Base-by-base conservation (phyloP, 1,140 invertebrate species). In the Drosophila burlai region DNA sequence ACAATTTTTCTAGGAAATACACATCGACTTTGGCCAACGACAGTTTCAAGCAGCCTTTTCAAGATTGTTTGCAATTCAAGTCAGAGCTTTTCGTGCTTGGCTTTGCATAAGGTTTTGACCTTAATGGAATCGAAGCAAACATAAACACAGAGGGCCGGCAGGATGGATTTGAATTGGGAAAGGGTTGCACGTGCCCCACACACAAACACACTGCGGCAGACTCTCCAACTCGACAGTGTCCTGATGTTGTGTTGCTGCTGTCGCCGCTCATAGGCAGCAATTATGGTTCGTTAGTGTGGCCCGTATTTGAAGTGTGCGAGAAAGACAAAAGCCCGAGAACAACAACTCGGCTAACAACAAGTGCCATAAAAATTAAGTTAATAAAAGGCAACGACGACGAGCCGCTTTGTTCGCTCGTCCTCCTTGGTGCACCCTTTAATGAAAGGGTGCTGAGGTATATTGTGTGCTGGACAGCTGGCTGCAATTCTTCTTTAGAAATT, bases 291-390 rank as follows among this genome's bases (percentile, higher is more conserved):
- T 89, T 89, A 89, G 85, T 90, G 85, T 78, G 81, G 75, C 83
- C 65, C 85, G 60, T 81, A 89, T 89, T 89, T 90, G 85, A 89
- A 89, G 85, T 89, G 86, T 90, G 71, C 64, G 54, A 61, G 77
- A 69, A 69, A 67, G 79, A 89, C 81, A 90, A 91, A 71, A 77
- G 82, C 64, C 71, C 68, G 74, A 62, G 59, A 69, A 62, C 59
- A 78, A 64, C 63, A 75, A 62, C 61, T 75, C 63, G 49, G 63
- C 52, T 69, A 81, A 71, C 80, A 91, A 91, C 79, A 90, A 90
- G 86, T 89, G 85, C 81, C 85, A 90, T 91, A 91, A 90, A 91
- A 90, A 90, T 90, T 90, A 90, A 90, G 79, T 91, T 90, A 90
- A 91, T 90, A 91, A 91, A 90, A 91, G 85, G 82, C 86, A 83